phyloP scores from a whole-genome alignment of 2,113 vertebrate genomes.

The Acrocephalus arundinaceus region DNA sequence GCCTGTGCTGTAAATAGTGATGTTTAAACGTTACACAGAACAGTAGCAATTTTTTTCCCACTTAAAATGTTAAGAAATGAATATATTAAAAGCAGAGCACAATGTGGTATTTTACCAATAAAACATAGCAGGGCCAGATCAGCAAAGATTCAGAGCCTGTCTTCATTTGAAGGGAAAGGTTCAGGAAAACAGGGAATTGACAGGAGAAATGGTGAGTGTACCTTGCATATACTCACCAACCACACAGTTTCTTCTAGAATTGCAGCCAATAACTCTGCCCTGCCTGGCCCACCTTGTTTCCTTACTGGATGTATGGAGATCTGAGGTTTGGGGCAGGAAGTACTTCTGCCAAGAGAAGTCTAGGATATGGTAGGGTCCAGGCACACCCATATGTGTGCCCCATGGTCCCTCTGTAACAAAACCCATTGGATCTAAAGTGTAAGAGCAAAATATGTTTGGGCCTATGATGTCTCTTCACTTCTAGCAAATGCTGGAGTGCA shows the following conservation, averaged over 20 bases:
- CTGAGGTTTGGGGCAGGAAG: background rate
- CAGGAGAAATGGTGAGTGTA: background rate
- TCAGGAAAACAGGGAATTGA: background rate
- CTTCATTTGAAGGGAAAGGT: background rate
- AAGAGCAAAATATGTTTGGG: background rate
- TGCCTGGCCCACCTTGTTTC: background rate
- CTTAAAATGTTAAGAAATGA: conserved; percentile 23
- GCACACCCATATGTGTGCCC: background rate
- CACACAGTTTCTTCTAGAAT: background rate
- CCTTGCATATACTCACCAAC: background rate
- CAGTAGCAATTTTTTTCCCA: background rate
- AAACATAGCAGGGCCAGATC: background rate
- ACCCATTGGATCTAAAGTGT: background rate
- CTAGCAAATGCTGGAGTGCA: background rate
- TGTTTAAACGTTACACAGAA: conserved; percentile 2
- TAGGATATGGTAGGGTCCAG: background rate
- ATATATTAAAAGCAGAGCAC: conserved; percentile 15
- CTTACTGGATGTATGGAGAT: background rate
- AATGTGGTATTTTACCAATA: background rate
- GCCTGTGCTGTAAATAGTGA: conserved; percentile 16
- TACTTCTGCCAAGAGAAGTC: background rate
- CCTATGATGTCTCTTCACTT: background rate
- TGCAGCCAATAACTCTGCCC: background rate
- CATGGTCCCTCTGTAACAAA: background rate
- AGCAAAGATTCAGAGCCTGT: background rate